Evolutionary conservation across 2,113 vertebrate genomes (phyloP), one percentile per base, ranked within the genome.

Genomic region (Bucco capensis): DNA sequence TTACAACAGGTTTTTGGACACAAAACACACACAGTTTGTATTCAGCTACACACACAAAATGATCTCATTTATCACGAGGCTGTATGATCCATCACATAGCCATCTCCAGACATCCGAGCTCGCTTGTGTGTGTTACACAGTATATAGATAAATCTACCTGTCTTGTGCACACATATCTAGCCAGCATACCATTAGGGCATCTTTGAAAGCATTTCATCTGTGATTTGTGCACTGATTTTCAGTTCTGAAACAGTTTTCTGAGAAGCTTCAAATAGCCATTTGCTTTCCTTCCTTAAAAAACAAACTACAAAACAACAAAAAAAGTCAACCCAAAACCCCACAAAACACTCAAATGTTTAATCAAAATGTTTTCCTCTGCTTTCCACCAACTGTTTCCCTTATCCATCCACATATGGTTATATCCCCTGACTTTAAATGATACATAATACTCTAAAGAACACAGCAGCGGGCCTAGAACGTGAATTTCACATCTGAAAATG

Each of bases 301-400:
- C 40, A 17, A 44, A 17, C 13, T 40, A 67, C 49, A 53, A 89
- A 70, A 69, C 22, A 82, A 62, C 17, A 56, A 50, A 21, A 60
- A 38, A 71, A 56, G 60, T 5, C 40, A 69, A 30, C 49, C 30
- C n/a, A 76, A 60, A 57, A 3, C 5, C 6, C 30, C 51, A 42
- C 21, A 70, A 71, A 82, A 65, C 37, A 76, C 14, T 74, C n/a
- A 81, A 62, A 27, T 61, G 31, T 84, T 93, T 75, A 92, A 84
- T 84, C 73, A 74, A 90, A 94, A 90, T 83, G 83, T 86, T 88
- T 81, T 89, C 16, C 69, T 82, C 61, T 87, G 33, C 53, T 65
- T 92, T 92, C 33, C 38, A 78, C 75, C 37, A 84, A 86, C 61
- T 44, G 2, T 57, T 76, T 73, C 47, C 42, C 42, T 66, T 65